phyloP scores from a whole-genome alignment of 2,888 invertebrate species.

The Arrhopalites spinosus region DNA sequence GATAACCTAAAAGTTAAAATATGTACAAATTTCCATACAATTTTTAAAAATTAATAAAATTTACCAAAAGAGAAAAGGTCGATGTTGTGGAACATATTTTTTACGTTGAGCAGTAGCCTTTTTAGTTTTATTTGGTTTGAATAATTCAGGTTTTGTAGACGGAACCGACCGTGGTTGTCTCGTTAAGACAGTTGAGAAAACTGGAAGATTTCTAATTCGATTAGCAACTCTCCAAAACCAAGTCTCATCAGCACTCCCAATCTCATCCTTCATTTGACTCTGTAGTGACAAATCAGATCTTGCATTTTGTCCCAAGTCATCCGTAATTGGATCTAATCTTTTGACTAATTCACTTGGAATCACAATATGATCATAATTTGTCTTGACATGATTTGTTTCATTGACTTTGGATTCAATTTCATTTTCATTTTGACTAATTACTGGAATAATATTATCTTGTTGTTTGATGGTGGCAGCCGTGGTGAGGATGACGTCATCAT shows the following conservation, averaged over 20 bases:
- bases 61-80: slow-evolving; percentile 34
- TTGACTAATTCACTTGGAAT: slow-evolving; percentile 37
- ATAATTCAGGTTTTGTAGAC: not conserved
- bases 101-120: not conserved
- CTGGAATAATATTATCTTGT: too few species aligned
- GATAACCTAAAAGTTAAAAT: too few species aligned
- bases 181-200: slow-evolving; percentile 12
- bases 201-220: slow-evolving; percentile 36
- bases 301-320: slow-evolving; percentile 35
- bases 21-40: not conserved
- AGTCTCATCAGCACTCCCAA: slow-evolving; percentile 40
- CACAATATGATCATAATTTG: not conserved
- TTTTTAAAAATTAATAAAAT: not conserved
- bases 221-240: slow-evolving; percentile 46
- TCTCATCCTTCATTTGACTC: slow-evolving; percentile 36
- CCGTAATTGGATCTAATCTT: slow-evolving; percentile 40
- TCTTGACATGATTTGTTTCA: slow-evolving; percentile 1
- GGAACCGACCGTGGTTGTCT: slow-evolving; percentile 11
- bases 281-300: slow-evolving; percentile 30
- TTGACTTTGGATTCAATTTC: slow-evolving; percentile 21
- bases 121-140: slow-evolving; percentile 4
- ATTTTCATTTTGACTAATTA: too few species aligned
- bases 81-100: not conserved
- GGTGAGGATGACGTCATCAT: slow-evolving; percentile 8
- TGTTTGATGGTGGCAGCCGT: not conserved